Percentiles rank a stretch among this genome's conserved stretches.
Conservation (phyloP, 2,113 vertebrate species). For the Sinocyclocheilus anophthalmus region DNA sequence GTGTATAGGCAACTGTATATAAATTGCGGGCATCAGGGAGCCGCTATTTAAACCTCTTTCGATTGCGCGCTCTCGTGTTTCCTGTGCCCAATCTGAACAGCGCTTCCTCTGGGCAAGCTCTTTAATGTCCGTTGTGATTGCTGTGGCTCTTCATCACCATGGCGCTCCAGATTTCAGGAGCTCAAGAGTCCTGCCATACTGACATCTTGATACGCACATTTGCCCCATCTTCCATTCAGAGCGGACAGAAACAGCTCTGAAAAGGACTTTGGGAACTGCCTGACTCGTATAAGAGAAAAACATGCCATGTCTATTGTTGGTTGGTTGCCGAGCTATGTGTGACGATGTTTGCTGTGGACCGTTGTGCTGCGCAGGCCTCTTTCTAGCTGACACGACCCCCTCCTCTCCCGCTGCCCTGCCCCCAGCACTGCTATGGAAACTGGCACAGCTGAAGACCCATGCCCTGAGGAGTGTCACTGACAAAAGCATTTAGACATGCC, state of each 20-base stretch:
- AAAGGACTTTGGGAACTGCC: constrained; percentile 27
- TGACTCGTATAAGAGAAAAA: constrained; percentile 41
- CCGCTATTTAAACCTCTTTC: no score
- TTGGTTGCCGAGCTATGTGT: constrained; percentile 33
- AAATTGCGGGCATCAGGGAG: no score
- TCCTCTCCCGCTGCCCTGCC: constrained; percentile 9
- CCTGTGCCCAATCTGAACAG: constrained; percentile 44
- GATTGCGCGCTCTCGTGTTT: neutral
- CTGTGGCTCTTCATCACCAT: constrained; percentile 52
- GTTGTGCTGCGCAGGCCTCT: constrained; percentile 16
- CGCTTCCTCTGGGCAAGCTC: constrained; percentile 26
- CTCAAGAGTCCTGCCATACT: constrained; percentile 38
- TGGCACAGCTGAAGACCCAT: constrained; percentile 43
- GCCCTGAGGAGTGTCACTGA: constrained; percentile 45
- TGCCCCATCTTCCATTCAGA: constrained; percentile 36
- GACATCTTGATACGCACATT: constrained; percentile 51
- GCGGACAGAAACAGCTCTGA: neutral
- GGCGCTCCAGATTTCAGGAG: constrained; percentile 35
- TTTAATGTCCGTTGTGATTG: constrained; percentile 40
- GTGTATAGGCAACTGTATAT: no score
- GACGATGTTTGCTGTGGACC: constrained; percentile 48
- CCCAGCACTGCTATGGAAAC: constrained; percentile 57
- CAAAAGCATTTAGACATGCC: constrained; percentile 34
- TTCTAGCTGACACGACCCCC: neutral
- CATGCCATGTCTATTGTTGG: constrained; percentile 15